Evolutionary conservation across 2,888 invertebrate species (phyloP).

Genomic region (Saturnia japonica): DNA sequence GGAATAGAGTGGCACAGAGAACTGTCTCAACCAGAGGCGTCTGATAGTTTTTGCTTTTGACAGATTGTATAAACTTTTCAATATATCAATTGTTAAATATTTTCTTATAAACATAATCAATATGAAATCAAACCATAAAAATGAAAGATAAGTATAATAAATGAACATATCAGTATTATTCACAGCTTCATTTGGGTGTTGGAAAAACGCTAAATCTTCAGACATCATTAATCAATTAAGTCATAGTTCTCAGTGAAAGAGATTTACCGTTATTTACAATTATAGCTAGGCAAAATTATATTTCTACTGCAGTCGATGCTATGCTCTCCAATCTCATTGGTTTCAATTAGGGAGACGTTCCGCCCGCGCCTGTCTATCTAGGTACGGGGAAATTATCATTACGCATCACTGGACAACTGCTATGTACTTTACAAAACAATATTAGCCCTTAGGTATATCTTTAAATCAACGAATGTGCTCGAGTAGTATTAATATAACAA

Average conservation of each 20-base stretch:
- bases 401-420: slow-evolving; percentile 48
- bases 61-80: slow-evolving; percentile 1
- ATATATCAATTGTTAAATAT: neutral
- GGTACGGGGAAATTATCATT: slow-evolving; percentile 59
- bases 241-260: too few relatives aligned
- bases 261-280: too few relatives aligned
- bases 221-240: too few relatives aligned
- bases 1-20: slow-evolving; percentile 64
- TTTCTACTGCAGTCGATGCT: slow-evolving; percentile 44
- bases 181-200: neutral
- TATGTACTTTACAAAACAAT: slow-evolving; percentile 58
- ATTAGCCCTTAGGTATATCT: slow-evolving; percentile 34
- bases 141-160: neutral
- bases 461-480: slow-evolving; percentile 25
- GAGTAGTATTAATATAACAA: neutral
- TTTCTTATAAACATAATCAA: neutral
- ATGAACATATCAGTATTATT: neutral
- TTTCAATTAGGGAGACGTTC: slow-evolving; percentile 59
- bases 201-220: neutral
- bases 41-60: slow-evolving; percentile 65
- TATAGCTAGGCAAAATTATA: slow-evolving; percentile 23
- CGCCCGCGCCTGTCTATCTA: slow-evolving; percentile 42
- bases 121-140: too few relatives aligned
- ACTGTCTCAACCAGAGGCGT: slow-evolving; percentile 63
- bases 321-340: slow-evolving; percentile 57